These are phyloP conservation scores for Sinocyclocheilus grahami DNA, from an alignment of 2,113 vertebrate genomes.

Conservation along the genomic window DNA sequence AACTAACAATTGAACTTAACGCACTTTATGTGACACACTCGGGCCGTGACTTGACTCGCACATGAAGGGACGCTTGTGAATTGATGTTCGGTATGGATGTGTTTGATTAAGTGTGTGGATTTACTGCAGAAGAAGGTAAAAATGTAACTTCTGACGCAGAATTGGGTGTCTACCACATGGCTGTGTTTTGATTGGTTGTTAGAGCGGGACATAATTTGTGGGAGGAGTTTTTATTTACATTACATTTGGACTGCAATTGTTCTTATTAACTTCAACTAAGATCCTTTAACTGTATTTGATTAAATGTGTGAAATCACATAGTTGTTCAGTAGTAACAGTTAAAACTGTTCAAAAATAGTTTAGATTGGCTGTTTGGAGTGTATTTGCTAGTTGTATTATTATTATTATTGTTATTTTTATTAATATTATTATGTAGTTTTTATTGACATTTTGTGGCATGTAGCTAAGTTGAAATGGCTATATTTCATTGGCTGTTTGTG, in stretches of 20 bases:
- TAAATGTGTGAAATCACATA: neutral
- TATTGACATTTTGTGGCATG: no score
- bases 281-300: neutral
- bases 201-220: neutral
- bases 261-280: neutral
- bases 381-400: neutral
- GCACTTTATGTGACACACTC: slow-evolving; percentile 44
- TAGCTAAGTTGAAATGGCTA: no score
- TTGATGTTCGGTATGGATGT: neutral
- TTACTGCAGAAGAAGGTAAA: neutral
- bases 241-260: neutral
- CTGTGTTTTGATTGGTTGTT: slow-evolving; percentile 38
- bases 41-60: slow-evolving; percentile 31
- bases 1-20: slow-evolving; percentile 54
- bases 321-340: neutral
- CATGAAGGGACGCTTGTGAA: neutral
- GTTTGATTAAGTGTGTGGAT: neutral
- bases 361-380: neutral
- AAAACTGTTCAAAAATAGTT: neutral
- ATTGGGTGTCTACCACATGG: slow-evolving; percentile 10
- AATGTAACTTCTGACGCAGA: neutral
- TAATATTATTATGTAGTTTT: no score
- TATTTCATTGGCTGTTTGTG: neutral
- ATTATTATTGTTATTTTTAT: no score
- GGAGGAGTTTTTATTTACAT: neutral